Base-by-base conservation (phyloP, 2,888 invertebrate species). In the Eupsilia transversa region DNA sequence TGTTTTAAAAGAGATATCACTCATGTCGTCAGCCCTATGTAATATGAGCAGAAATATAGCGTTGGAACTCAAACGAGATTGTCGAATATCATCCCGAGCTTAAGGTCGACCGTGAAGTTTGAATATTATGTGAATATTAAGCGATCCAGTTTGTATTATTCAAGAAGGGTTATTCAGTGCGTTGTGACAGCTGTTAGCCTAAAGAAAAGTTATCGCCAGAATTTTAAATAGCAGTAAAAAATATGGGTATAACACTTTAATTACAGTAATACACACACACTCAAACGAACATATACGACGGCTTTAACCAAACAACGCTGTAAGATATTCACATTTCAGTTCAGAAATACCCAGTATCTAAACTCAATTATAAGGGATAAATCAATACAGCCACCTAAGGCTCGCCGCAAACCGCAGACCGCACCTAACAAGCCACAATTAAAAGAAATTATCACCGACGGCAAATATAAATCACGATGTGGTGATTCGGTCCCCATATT, bases 361-460 rank as follows among this genome's bases (percentile, higher is more conserved):
- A 84, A 83, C 69, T 64, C 35, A 70, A 83, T 83, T 84, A 77
- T 68, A 71, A 70, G 65, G 59, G 65, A 74, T 72, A 74, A 80
- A 66, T 84, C 72, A 71, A 70, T 74, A 65, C 64, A 71, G 83
- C 61, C 80, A 72, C 72, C 72, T 82, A 76, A 76, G 72, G 69
- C 66, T 73, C 33, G 83, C 88, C 81, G 76, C 88, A 88, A 90
- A 89, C 87, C 87, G 67, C 87, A 88, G 74, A 67, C 66, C 57
- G 59, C 59, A 56, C 76, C 76, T 35, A 61, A 70, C 72, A 74
- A 74, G 73, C 72, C 64, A 77, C 77, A 87, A 87, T 86, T 87
- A 87, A 86, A 86, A 87, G 82, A 77, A 82, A 85, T 85, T 79
- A 87, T 82, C 81, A 72, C 59, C 63, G 52, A 72, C 63, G 54